phyloP scores from a whole-genome alignment of 2,113 vertebrate species.

The Mungos mungo region DNA sequence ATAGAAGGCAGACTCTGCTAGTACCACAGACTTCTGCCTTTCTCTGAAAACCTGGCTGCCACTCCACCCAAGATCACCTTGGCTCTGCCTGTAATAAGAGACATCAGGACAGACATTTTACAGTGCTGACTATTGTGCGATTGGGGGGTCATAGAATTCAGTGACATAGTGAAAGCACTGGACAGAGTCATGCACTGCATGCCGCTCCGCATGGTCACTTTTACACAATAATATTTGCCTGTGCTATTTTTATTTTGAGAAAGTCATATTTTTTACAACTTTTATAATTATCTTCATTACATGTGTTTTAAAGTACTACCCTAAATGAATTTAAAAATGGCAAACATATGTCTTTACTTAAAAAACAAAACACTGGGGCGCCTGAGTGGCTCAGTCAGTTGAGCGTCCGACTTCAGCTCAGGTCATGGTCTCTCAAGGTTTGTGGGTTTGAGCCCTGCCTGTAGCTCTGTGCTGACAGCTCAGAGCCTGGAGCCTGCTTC shows the following conservation, averaged over 20 bases:
- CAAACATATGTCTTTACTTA: neutral
- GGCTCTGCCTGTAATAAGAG: rapidly evolving
- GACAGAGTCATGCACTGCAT: rapidly evolving
- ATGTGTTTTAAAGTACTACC: neutral
- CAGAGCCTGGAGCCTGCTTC: no score
- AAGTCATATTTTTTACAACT: neutral
- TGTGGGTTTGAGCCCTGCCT: no score
- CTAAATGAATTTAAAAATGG: neutral
- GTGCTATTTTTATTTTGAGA: neutral
- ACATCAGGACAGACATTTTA: no score
- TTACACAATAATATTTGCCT: rapidly evolving
- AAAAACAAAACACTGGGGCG: neutral
- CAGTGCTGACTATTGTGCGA: neutral
- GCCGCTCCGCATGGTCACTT: rapidly evolving
- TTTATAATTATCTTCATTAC: neutral
- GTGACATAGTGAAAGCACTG: neutral
- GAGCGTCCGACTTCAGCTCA: no score
- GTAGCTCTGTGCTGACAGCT: no score
- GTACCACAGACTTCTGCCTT: neutral
- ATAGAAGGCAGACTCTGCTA: neutral
- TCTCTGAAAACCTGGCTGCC: neutral
- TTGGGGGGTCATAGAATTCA: rapidly evolving
- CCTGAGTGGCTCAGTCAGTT: no score
- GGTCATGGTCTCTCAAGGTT: no score
- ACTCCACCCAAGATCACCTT: no score